Evolutionary conservation across 2,888 invertebrate genomes (phyloP).

Genomic region (Dasypolia templi): DNA sequence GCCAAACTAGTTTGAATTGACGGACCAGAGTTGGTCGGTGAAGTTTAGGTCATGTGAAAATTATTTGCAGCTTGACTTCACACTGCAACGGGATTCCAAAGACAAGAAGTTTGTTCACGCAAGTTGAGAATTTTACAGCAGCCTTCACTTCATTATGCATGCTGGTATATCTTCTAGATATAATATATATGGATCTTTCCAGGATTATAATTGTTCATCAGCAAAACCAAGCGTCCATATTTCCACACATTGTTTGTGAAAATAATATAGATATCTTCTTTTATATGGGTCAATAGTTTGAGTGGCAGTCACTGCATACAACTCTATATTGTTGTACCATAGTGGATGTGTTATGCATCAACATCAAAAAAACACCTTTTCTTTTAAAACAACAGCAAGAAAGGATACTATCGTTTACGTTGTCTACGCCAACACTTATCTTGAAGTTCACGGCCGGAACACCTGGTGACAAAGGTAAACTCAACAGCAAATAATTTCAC

Average conservation of each 20-base stretch:
- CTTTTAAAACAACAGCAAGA: background rate
- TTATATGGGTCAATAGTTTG: no score
- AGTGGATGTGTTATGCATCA: background rate
- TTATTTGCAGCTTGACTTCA: background rate
- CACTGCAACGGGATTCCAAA: background rate
- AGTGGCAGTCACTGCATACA: background rate
- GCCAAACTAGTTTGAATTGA: constrained; percentile 12
- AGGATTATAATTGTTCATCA: background rate
- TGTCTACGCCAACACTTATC: background rate
- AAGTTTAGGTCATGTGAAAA: background rate
- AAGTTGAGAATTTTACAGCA: no score
- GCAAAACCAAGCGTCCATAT: background rate
- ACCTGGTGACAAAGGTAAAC: constrained; percentile 38
- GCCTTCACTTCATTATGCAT: background rate
- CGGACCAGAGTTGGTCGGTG: background rate
- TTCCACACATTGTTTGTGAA: background rate
- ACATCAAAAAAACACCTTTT: background rate
- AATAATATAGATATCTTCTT: background rate
- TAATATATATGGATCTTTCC: background rate
- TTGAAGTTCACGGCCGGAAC: constrained; percentile 39
- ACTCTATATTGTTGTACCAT: background rate
- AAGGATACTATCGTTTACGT: background rate
- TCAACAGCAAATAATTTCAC: constrained; percentile 56
- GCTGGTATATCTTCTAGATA: background rate
- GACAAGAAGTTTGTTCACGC: background rate